Conservation (phyloP, 2,888 invertebrate species). For the Boloria euphrosyne region DNA sequence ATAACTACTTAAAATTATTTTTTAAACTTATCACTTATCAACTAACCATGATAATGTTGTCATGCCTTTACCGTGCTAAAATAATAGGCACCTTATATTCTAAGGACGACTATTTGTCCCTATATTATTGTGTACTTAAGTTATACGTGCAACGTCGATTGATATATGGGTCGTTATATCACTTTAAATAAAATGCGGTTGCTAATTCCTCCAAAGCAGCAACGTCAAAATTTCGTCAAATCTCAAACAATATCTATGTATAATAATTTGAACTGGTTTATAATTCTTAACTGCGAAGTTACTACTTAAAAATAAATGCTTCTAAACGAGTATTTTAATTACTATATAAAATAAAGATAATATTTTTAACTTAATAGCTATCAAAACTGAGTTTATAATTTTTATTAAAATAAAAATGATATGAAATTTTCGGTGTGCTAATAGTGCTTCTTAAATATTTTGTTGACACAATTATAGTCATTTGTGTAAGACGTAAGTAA, state of each 20-base stretch:
- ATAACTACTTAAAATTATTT: conserved; percentile 9
- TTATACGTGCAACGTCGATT: conserved; percentile 16
- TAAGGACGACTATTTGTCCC: conserved; percentile 19
- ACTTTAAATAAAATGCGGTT: background rate
- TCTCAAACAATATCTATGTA: background rate
- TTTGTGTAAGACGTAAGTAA: conserved; percentile 25
- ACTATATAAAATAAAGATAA: too few relatives aligned
- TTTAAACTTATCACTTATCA: conserved; percentile 24
- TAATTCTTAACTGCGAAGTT: too few relatives aligned
- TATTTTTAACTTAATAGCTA: too few relatives aligned
- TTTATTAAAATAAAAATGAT: conserved; percentile 6
- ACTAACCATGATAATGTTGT: conserved; percentile 16
- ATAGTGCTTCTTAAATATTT: conserved; percentile 19
- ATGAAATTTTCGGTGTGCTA: conserved; percentile 12
- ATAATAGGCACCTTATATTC: conserved; percentile 30
- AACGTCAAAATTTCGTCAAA: background rate
- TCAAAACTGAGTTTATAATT: too few relatives aligned
- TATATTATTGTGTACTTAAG: conserved; percentile 17
- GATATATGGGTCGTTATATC: conserved; percentile 8
- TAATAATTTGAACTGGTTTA: too few relatives aligned
- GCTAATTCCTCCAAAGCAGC: background rate
- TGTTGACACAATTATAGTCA: conserved; percentile 10
- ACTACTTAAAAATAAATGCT: too few relatives aligned
- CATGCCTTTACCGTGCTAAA: conserved; percentile 17
- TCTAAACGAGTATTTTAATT: too few relatives aligned